A percentile compares a stretch with the other conserved stretches of the same genome.
Conservation (phyloP, 2,113 vertebrate genomes). For the Sphyrna mokarran region DNA sequence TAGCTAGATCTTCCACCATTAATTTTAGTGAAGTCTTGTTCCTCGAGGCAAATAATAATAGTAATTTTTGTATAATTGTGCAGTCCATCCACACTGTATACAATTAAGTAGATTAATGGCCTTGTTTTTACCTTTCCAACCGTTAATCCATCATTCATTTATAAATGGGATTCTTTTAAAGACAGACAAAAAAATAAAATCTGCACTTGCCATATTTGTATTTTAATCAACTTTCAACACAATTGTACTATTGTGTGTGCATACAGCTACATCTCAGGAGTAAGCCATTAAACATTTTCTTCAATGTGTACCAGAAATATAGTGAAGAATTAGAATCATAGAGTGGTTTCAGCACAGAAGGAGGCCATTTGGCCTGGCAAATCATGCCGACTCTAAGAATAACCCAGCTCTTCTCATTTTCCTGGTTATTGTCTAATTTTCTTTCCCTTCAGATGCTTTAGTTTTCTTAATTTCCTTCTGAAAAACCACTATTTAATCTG, state of each 20-base stretch:
- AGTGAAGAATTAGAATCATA: not conserved
- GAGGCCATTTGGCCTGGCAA: too few relatives aligned
- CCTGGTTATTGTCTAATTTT: not conserved
- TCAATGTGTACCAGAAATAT: not conserved
- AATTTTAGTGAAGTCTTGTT: conserved; percentile 29
- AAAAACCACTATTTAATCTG: not conserved
- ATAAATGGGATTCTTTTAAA: conserved; percentile 29
- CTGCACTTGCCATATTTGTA: not conserved
- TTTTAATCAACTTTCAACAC: conserved; percentile 28
- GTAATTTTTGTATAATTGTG: conserved; percentile 34
- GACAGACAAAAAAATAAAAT: conserved; percentile 8
- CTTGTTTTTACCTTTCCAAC: conserved; percentile 34
- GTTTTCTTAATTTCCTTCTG: not conserved
- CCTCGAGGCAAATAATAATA: conserved; percentile 31
- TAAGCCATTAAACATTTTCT: not conserved
- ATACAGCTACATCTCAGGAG: not conserved
- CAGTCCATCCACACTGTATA: conserved; percentile 12
- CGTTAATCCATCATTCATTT: conserved; percentile 34
- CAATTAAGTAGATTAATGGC: conserved; percentile 37
- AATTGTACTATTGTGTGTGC: not conserved
- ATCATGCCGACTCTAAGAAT: not conserved
- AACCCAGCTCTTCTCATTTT: not conserved
- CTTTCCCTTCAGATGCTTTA: not conserved
- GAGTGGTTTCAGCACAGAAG: not conserved
- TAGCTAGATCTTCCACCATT: conserved; percentile 6